Evolutionary conservation across 2,888 invertebrate species (phyloP).

Genomic region (Alitta virens): DNA sequence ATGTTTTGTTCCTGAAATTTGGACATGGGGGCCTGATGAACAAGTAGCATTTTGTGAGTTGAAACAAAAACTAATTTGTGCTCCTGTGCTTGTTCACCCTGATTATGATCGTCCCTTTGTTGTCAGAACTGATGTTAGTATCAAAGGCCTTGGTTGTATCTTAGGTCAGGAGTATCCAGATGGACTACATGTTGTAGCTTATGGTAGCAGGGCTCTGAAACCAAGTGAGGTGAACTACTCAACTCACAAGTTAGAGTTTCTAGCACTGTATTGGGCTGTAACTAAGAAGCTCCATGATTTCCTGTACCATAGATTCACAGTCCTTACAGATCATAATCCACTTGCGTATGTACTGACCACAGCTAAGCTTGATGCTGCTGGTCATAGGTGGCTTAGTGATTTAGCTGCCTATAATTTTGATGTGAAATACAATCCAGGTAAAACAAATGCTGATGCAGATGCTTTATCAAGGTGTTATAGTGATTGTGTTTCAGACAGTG

Average conservation of each 20-base stretch:
- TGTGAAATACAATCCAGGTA: background rate
- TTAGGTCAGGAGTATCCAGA: slow-evolving; percentile 21
- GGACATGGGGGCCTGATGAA: slow-evolving; percentile 12
- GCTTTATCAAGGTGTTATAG: background rate
- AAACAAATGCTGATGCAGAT: background rate
- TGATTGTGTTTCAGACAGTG: too few relatives aligned
- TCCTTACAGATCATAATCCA: slow-evolving; percentile 6
- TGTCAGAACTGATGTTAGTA: slow-evolving; percentile 28
- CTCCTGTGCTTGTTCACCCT: slow-evolving; percentile 29
- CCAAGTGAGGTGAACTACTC: slow-evolving; percentile 29
- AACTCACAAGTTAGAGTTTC: slow-evolving; percentile 28
- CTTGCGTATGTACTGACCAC: slow-evolving; percentile 1
- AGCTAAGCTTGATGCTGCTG: background rate
- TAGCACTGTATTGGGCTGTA: slow-evolving; percentile 29
- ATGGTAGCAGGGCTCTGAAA: slow-evolving; percentile 27
- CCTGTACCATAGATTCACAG: slow-evolving; percentile 5
- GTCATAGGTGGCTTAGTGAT: background rate
- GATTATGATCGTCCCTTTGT: slow-evolving; percentile 28
- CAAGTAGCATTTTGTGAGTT: slow-evolving; percentile 19
- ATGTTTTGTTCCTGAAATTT: background rate
- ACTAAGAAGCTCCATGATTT: slow-evolving; percentile 13
- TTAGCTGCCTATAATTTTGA: background rate
- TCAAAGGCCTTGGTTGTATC: slow-evolving; percentile 25
- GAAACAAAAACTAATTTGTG: slow-evolving; percentile 21
- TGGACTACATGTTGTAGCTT: slow-evolving; percentile 19